Conservation (phyloP, 2,113 vertebrate species). For the Bothrops jararaca region DNA sequence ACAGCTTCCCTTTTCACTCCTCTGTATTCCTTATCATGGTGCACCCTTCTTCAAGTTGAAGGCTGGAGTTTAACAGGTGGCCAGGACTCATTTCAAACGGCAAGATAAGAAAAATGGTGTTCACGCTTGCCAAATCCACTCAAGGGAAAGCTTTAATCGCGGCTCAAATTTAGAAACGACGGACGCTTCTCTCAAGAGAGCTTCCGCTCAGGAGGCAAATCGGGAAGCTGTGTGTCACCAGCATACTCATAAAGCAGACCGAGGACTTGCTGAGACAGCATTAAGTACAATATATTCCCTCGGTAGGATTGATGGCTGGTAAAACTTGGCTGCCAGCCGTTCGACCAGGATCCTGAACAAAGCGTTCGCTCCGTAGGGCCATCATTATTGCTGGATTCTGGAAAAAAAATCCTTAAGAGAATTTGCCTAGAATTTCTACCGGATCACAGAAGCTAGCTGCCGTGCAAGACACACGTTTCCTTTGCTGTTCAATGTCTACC, state of each 20-base stretch:
- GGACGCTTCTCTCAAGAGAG: neutral
- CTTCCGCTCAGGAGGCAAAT: neutral
- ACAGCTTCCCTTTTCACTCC: neutral
- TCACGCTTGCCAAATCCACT: neutral
- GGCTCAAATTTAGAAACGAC: neutral
- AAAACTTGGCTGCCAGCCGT: neutral
- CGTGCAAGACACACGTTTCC: neutral
- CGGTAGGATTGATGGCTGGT: neutral
- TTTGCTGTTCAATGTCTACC: neutral
- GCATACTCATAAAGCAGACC: neutral
- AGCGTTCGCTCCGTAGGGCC: neutral
- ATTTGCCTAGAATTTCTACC: neutral
- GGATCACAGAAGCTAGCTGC: neutral
- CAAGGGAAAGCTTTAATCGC: neutral
- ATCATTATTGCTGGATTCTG: neutral
- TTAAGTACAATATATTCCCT: neutral
- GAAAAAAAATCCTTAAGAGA: neutral
- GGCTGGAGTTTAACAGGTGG: neutral
- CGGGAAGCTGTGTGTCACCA: neutral
- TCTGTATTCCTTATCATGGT: neutral
- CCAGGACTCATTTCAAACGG: neutral
- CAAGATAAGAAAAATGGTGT: neutral
- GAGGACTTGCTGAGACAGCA: neutral
- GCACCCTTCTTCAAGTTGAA: neutral
- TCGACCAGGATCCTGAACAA: neutral